Percentiles rank a stretch among this genome's conserved stretches.
These are phyloP conservation scores for Deilephila elpenor DNA, from an alignment of 2,888 invertebrate species.

Conservation along the genomic window DNA sequence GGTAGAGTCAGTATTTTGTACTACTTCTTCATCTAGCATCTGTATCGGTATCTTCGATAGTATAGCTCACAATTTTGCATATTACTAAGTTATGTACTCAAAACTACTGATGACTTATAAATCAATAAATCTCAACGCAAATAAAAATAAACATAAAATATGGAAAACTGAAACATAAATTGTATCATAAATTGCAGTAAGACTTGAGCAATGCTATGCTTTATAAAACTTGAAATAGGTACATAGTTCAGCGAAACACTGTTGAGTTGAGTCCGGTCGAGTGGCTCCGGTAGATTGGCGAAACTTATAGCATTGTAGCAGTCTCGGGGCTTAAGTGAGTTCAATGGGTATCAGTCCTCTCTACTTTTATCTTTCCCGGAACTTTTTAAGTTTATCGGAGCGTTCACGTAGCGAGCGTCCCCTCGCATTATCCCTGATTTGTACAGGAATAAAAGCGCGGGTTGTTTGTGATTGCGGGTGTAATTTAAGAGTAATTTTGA, in stretches of 20 bases:
- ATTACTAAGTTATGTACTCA: too few species aligned
- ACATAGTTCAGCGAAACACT: not conserved
- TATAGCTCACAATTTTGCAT: too few species aligned
- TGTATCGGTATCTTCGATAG: too few species aligned
- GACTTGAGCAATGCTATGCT: too few species aligned
- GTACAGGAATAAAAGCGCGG: not conserved
- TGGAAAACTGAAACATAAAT: too few species aligned
- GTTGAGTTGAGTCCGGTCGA: not conserved
- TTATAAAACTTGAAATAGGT: too few species aligned
- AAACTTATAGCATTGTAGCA: not conserved
- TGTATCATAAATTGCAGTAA: too few species aligned
- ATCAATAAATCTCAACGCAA: too few species aligned
- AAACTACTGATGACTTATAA: too few species aligned
- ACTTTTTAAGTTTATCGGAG: not conserved
- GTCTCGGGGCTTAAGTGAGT: not conserved
- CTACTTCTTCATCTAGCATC: too few species aligned
- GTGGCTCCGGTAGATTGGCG: not conserved
- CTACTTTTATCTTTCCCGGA: not conserved
- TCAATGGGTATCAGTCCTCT: not conserved
- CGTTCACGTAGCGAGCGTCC: not conserved
- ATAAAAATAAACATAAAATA: too few species aligned
- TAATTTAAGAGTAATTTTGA: not conserved
- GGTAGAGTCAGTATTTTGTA: too few species aligned
- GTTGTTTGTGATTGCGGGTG: conserved; percentile 1
- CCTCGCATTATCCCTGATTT: not conserved